These are phyloP conservation scores for Oostethus manadensis DNA, from an alignment of 2,113 vertebrate genomes.

Conservation along the genomic window DNA sequence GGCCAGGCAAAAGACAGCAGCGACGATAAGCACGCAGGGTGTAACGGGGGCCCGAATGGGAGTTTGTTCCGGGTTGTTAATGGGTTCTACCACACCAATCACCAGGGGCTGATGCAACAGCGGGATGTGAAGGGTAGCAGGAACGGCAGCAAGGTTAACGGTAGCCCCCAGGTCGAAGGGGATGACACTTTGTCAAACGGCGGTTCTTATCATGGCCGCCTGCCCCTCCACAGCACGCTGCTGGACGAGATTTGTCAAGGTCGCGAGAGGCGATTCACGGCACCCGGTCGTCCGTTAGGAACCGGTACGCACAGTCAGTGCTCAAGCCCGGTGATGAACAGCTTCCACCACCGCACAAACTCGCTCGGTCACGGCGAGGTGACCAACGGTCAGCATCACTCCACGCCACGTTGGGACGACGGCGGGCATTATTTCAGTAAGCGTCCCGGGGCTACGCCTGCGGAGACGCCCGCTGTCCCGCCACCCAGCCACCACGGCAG, in stretches of 20 bases:
- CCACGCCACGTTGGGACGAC: constrained; percentile 47
- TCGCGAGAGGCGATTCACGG: constrained; percentile 61
- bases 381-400: constrained; percentile 66
- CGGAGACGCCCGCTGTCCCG: constrained; percentile 12
- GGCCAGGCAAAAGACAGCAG: constrained; percentile 80
- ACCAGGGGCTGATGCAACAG: constrained; percentile 53
- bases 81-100: constrained; percentile 72
- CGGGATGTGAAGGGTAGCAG: constrained; percentile 44
- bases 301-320: constrained; percentile 73
- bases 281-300: constrained; percentile 52
- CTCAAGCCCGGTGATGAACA: constrained; percentile 77
- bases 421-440: constrained; percentile 50
- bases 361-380: constrained; percentile 74
- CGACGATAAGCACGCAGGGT: constrained; percentile 71
- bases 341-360: constrained; percentile 73
- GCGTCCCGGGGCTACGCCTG: constrained; percentile 19
- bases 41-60: constrained; percentile 26
- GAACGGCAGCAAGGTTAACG: constrained; percentile 54
- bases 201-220: constrained; percentile 54
- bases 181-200: constrained; percentile 66
- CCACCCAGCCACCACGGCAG: constrained; percentile 48
- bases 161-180: constrained; percentile 72
- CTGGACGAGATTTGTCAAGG: constrained; percentile 80
- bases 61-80: constrained; percentile 56
- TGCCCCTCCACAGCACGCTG: constrained; percentile 84